Base-by-base conservation (phyloP, 1,140 invertebrate species). In the Cherax destructor region DNA sequence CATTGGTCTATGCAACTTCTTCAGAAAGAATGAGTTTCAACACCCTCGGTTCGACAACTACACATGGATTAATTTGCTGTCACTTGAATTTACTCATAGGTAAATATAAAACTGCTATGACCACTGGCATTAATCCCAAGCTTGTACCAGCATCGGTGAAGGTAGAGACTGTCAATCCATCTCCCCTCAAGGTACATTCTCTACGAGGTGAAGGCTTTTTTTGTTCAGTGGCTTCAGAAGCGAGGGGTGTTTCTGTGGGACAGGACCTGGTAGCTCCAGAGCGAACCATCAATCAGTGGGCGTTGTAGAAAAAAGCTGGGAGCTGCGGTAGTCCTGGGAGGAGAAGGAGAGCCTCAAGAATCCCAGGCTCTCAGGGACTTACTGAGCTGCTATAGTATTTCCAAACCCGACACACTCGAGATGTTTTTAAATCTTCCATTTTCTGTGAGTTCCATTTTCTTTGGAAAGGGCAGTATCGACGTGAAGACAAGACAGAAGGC, bases 351-450 rank as follows among this genome's bases (percentile, higher is more conserved):
- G 56, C 30, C 69, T 69, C 81, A 83, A 61, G 30, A 30, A 83
- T 83, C 47, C 81, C 69, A 65, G 81, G 69, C 74, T 77, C 85
- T 87, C 85, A 79, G 76, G 52, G 76, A 47, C 85, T 87, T 76
- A 87, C 85, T 87, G 85, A 87, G 56, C 85, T 78, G 85, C 85
- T 87, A 41, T 79, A 78, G 85, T 87, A 87, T 87, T 87, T 87
- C 76, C 85, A 21, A 87, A 87, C 85, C 85, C 56, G 59, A 69
- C 85, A 74, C 24, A 87, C 85, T 87, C 85, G 50, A 87, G 85
- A 87, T 79, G 85, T 87, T 87, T 87, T 87, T 87, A 87, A 87
- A 74, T 87, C 85, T 87, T 87, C 85, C 85, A 87, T 87, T 87
- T 87, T 87, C 85, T 87, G 79, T 87, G 85, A 87, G 52, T 79